These are phyloP conservation scores for Papilio elwesi DNA, from an alignment of 2,888 invertebrate genomes.

Conservation along the genomic window DNA sequence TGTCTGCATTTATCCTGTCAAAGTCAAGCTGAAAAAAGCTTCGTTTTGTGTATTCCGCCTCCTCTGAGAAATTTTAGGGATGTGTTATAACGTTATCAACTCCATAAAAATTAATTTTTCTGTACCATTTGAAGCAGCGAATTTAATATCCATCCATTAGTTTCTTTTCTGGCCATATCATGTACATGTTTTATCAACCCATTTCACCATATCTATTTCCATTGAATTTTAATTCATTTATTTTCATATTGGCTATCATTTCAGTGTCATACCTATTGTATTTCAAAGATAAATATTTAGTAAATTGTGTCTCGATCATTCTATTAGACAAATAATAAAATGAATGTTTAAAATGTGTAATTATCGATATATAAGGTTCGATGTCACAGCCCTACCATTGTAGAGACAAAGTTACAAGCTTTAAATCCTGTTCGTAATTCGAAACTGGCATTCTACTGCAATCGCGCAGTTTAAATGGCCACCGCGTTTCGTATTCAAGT, in stretches of 20 bases:
- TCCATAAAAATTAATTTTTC: too few relatives aligned
- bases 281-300: not conserved
- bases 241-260: not conserved
- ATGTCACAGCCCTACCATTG: constrained; percentile 5
- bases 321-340: not conserved
- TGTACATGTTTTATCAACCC: not conserved
- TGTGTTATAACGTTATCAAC: too few relatives aligned
- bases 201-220: not conserved
- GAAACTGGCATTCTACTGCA: constrained; percentile 61
- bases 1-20: too few relatives aligned
- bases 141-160: too few relatives aligned
- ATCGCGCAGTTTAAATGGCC: constrained; percentile 55
- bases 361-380: constrained; percentile 11
- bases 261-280: too few relatives aligned
- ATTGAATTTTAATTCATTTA: not conserved
- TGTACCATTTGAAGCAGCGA: too few relatives aligned
- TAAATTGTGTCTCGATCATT: not conserved
- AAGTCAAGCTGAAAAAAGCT: too few relatives aligned
- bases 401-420: constrained; percentile 20
- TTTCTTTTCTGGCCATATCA: not conserved
- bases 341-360: not conserved
- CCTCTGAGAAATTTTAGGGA: too few relatives aligned
- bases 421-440: constrained; percentile 54
- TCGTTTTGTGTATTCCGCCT: too few relatives aligned
- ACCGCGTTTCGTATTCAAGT: constrained; percentile 45